Base-by-base conservation (phyloP, 1,140 invertebrate species). In the Plectrocnemia conspersa region DNA sequence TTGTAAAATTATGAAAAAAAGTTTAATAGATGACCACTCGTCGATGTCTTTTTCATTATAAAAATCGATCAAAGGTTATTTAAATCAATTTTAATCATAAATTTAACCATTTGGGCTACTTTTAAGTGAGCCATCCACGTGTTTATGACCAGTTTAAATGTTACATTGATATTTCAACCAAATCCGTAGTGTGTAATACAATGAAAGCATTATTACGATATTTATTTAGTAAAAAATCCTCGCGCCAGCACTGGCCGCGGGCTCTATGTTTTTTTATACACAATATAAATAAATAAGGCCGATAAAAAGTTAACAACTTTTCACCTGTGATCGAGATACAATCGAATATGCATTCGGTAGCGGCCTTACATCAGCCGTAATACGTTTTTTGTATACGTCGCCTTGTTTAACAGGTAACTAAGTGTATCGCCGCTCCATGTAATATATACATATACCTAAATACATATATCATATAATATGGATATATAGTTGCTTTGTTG, bases 311-410 rank as follows among this genome's bases (percentile, higher is more conserved):
- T 56, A 50, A 57, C 55, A 52, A 46, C 33, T 48, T 48, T 56
- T 41, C 46, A 56, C 45, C 46, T 45, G 36, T 33, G 38, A 53
- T 53, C 50, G 21, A 52, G 48, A 52, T 56, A 60, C 54, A 56
- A 60, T 60, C 58, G 38, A 56, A 60, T 56, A 52, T 56, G 58
- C 54, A 60, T 60, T 60, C 58, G 58, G 58, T 60, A 60, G 58
- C 54, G 5, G 58, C 44, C 29, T 59, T 53, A 54, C 52, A 54
- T 54, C 58, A 52, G 29, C n/a, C 22, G 32, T 52, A 60, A 52
- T 56, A 24, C 48, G 13, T 44, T 60, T 60, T 56, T 60, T 59
- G 33, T 33, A 33, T 48, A 13, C n/a, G 47, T 59, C 22, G 36
- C 25, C 33, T 36, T 29, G 27, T 44, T 54, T 49, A 18, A 57